Evolutionary conservation across 2,888 invertebrate species (phyloP).

Genomic region (Scaptomyza flava): DNA sequence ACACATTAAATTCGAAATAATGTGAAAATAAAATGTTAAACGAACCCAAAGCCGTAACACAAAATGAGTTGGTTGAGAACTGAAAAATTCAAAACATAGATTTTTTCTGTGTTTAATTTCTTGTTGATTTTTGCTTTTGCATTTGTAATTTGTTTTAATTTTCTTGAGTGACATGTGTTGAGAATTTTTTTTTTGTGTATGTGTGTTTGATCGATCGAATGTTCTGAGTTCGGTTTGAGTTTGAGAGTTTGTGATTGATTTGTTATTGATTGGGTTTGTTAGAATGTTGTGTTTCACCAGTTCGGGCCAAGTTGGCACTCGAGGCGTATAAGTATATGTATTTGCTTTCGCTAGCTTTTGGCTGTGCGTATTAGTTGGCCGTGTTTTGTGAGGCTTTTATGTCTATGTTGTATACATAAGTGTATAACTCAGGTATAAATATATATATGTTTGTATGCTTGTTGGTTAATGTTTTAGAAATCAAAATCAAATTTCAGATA

Average conservation of each 20-base stretch:
- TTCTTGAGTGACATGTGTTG: constrained; percentile 47
- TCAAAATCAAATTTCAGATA: constrained; percentile 83
- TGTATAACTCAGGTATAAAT: constrained; percentile 33
- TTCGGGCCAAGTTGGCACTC: constrained; percentile 39
- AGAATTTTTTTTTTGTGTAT: constrained; percentile 36
- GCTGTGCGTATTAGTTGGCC: constrained; percentile 53
- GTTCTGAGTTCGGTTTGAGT: constrained; percentile 47
- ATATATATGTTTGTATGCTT: constrained; percentile 30
- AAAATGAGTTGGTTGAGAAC: constrained; percentile 57
- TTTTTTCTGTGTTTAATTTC: constrained; percentile 50
- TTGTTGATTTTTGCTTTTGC: constrained; percentile 60
- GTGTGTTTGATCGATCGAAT: constrained; percentile 68
- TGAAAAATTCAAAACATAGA: constrained; percentile 45
- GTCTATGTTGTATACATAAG: constrained; percentile 30
- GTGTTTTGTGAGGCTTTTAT: constrained; percentile 60
- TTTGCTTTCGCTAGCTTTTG: constrained; percentile 28
- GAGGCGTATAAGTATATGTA: constrained; percentile 48
- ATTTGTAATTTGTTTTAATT: constrained; percentile 56
- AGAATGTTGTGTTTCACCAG: constrained; percentile 46
- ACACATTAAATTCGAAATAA: constrained; percentile 33
- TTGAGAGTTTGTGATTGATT: constrained; percentile 45
- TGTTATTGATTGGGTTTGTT: constrained; percentile 48
- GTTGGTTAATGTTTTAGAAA: constrained; percentile 61
- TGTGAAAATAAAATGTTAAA: constrained; percentile 35
- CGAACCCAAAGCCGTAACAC: constrained; percentile 51